These are phyloP conservation scores for Helicoverpa assulta DNA, from an alignment of 2,888 invertebrate species.

Conservation along the genomic window DNA sequence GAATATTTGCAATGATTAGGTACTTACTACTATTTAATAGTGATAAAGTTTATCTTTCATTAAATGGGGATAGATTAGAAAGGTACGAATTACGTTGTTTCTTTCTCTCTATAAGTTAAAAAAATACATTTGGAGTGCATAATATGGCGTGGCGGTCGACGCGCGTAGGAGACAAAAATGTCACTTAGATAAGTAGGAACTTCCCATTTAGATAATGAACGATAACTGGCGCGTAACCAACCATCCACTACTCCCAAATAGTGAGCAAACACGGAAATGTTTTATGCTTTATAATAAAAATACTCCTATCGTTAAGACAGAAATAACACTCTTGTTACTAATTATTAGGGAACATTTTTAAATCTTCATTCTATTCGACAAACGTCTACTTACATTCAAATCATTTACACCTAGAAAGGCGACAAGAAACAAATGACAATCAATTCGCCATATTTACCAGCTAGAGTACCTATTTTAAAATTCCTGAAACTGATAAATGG, in stretches of 20 bases:
- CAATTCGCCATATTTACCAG: neutral
- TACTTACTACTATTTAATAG: neutral
- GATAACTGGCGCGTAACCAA: conserved; percentile 60
- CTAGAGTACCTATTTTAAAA: neutral
- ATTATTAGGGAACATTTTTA: too few species aligned
- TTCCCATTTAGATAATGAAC: conserved; percentile 83
- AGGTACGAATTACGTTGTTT: neutral
- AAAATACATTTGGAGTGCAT: conserved; percentile 9
- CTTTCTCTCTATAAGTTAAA: conserved; percentile 14
- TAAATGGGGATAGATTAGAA: neutral
- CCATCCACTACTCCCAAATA: conserved; percentile 51
- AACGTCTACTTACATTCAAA: too few species aligned
- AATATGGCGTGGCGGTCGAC: conserved; percentile 18
- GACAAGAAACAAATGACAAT: neutral
- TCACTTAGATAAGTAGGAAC: conserved; percentile 80
- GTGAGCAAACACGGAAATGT: conserved; percentile 32
- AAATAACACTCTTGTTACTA: too few species aligned
- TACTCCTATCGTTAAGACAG: neutral
- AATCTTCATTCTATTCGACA: too few species aligned
- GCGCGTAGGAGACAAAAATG: conserved; percentile 76
- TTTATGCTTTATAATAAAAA: conserved; percentile 1
- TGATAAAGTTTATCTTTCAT: neutral
- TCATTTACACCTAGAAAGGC: too few species aligned
- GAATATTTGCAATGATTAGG: neutral
- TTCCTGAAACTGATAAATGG: neutral